A percentile compares a stretch with the other conserved stretches of the same genome.
These are phyloP conservation scores for Petrolisthes cinctipes DNA, from an alignment of 2,888 invertebrate genomes.

Conservation along the genomic window DNA sequence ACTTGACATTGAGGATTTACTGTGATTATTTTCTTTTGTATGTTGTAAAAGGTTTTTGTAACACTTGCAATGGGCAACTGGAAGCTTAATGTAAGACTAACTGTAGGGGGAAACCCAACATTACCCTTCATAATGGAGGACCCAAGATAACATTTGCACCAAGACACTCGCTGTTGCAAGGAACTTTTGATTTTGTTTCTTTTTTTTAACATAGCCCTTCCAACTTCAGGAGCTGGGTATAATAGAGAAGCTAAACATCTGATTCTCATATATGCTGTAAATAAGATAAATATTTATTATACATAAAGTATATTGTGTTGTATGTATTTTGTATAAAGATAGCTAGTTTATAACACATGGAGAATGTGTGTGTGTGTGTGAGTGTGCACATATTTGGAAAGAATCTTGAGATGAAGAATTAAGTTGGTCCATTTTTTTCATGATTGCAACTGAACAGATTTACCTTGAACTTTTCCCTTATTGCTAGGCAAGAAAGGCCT, in stretches of 20 bases:
- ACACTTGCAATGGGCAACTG: too few species aligned
- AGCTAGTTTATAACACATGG: slow-evolving; percentile 11
- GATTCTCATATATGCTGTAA: background rate
- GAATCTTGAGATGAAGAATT: background rate
- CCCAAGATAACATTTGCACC: slow-evolving; percentile 20
- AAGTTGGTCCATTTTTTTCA: background rate
- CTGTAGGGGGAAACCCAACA: slow-evolving; percentile 10
- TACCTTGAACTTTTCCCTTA: too few species aligned
- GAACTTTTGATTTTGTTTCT: slow-evolving; percentile 1
- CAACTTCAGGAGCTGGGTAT: background rate
- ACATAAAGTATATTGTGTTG: background rate
- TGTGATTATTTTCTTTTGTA: too few species aligned
- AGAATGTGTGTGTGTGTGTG: slow-evolving; percentile 32
- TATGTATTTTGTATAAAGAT: too few species aligned
- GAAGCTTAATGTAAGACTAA: too few species aligned
- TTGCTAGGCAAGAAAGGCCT: too few species aligned
- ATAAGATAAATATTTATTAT: background rate
- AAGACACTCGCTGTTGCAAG: slow-evolving; percentile 2
- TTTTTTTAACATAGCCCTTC: background rate
- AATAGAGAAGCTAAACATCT: background rate
- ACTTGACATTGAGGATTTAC: too few species aligned
- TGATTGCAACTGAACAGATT: too few species aligned
- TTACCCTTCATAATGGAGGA: slow-evolving; percentile 56
- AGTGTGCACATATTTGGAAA: background rate
- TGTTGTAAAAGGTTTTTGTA: too few species aligned